A percentile compares a stretch with the other conserved stretches of the same genome.
These are phyloP conservation scores for Drosophila stalkeri DNA, from an alignment of 2,888 invertebrate genomes.

Conservation along the genomic window DNA sequence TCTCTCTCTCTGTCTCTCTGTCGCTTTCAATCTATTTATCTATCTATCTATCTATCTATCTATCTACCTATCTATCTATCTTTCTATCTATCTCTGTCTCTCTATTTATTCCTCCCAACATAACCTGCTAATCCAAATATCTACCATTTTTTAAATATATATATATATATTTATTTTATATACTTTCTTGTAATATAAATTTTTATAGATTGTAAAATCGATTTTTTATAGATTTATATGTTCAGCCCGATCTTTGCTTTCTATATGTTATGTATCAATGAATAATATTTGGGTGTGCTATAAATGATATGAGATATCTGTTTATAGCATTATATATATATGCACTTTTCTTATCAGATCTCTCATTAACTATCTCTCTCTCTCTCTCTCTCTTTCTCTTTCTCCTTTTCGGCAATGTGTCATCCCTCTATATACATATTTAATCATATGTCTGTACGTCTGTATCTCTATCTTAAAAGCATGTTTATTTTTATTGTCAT, in stretches of 20 bases:
- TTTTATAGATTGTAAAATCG: neutral
- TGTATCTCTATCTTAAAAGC: slow-evolving; percentile 7
- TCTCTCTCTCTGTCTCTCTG: too few species aligned
- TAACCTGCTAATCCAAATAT: neutral
- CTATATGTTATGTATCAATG: neutral
- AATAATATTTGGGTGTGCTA: neutral
- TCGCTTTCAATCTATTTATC: too few species aligned
- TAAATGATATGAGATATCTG: neutral
- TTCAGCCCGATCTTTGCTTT: neutral
- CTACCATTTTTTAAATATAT: neutral
- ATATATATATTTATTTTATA: neutral
- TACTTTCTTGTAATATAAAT: neutral
- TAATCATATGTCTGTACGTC: neutral
- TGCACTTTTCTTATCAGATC: neutral
- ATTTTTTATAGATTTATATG: neutral
- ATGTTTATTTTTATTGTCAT: slow-evolving; percentile 38
- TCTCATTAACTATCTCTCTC: too few species aligned
- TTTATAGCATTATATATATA: neutral
- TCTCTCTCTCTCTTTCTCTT: neutral
- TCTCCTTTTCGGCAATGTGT: neutral
- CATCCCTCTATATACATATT: neutral
- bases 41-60: too few species aligned
- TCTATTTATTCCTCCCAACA: too few species aligned
- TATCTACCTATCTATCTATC: too few species aligned
- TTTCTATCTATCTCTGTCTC: too few species aligned